These are phyloP conservation scores for Sander lucioperca DNA, from an alignment of 2,113 vertebrate genomes.

Conservation along the genomic window DNA sequence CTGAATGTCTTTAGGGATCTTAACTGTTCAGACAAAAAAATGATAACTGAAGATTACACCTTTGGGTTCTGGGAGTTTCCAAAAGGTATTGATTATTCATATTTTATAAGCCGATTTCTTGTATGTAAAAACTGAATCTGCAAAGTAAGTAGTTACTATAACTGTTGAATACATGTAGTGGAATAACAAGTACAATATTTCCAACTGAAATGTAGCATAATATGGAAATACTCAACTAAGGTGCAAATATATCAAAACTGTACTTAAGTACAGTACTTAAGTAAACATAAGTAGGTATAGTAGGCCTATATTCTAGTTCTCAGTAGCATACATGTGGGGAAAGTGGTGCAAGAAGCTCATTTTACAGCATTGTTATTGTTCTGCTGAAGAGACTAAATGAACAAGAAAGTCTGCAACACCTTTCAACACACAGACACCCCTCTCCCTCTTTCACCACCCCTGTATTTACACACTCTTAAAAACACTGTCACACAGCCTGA, in stretches of 20 bases:
- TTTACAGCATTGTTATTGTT: slow-evolving; percentile 62
- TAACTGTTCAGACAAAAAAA: too few species aligned
- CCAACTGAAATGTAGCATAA: background rate
- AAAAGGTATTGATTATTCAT: too few species aligned
- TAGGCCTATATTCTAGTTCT: background rate
- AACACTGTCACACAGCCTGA: slow-evolving; percentile 84
- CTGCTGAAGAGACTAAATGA: slow-evolving; percentile 48
- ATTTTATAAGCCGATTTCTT: too few species aligned
- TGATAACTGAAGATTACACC: too few species aligned
- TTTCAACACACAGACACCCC: slow-evolving; percentile 67
- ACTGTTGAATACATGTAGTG: slow-evolving; percentile 3
- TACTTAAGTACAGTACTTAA: background rate
- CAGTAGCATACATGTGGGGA: background rate
- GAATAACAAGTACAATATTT: background rate
- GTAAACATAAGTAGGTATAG: background rate
- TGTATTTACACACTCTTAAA: slow-evolving; percentile 78
- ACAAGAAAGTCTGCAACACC: slow-evolving; percentile 55
- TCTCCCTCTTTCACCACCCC: slow-evolving; percentile 57
- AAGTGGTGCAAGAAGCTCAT: slow-evolving; percentile 19
- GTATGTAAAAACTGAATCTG: background rate
- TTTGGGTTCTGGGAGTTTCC: too few species aligned
- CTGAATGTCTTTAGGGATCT: too few species aligned
- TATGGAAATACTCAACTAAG: background rate
- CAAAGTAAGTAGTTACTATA: slow-evolving; percentile 2
- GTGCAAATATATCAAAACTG: background rate